phyloP scores from a whole-genome alignment of 2,113 vertebrate genomes.

The Nematolebias whitei region DNA sequence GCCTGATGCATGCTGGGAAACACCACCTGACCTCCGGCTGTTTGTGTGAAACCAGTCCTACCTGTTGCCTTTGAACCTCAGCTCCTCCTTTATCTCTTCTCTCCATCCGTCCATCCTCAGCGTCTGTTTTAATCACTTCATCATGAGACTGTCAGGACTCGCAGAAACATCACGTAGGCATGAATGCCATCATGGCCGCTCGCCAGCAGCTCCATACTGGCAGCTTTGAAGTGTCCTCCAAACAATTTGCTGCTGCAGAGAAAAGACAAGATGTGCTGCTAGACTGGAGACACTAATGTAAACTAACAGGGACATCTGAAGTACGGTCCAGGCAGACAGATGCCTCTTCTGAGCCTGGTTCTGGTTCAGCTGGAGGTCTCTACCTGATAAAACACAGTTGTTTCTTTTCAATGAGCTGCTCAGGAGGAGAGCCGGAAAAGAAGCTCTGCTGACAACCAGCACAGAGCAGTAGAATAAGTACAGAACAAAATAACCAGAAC shows the following conservation, averaged over 20 bases:
- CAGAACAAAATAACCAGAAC: too few species aligned
- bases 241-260: slow-evolving; percentile 31
- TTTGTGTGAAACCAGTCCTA: slow-evolving; percentile 66
- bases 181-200: slow-evolving; percentile 31
- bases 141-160: slow-evolving; percentile 41
- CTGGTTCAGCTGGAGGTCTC: too few species aligned
- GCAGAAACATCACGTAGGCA: slow-evolving; percentile 71
- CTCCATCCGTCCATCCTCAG: slow-evolving; percentile 23
- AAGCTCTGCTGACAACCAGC: too few species aligned
- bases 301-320: slow-evolving; percentile 36
- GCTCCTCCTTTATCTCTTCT: slow-evolving; percentile 27
- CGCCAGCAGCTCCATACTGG: slow-evolving; percentile 50
- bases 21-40: slow-evolving; percentile 32
- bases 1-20: slow-evolving; percentile 30
- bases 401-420: too few species aligned
- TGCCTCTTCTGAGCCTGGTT: too few species aligned
- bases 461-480: too few species aligned
- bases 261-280: slow-evolving; percentile 9
- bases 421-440: too few species aligned
- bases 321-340: too few species aligned
- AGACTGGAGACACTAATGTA: slow-evolving; percentile 33
- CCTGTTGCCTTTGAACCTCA: slow-evolving; percentile 59
- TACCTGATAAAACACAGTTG: too few species aligned
- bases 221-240: slow-evolving; percentile 58
- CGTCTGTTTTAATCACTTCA: slow-evolving; percentile 29